Evolutionary conservation across 2,797 vertebrate species (phyloP).

Genomic region (Tinamus major): DNA sequence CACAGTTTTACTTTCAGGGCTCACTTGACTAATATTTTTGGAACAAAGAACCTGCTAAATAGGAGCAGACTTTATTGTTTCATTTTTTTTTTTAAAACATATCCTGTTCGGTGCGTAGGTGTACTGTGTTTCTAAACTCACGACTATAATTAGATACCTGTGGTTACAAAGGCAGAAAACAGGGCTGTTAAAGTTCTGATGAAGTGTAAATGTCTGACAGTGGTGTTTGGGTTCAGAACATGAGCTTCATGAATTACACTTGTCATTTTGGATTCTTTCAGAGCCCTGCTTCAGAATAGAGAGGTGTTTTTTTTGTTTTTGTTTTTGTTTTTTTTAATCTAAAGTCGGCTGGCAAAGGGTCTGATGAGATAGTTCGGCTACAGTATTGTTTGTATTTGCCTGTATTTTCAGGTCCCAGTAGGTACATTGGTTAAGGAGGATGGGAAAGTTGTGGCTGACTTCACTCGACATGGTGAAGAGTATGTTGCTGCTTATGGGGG

Average conservation of each 20-base stretch:
- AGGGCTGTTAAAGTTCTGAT: neutral
- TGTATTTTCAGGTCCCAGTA: constrained; percentile 86
- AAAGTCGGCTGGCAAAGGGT: neutral
- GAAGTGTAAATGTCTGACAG: neutral
- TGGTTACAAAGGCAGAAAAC: neutral
- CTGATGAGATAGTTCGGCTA: neutral
- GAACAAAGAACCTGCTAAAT: neutral
- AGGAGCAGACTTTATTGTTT: neutral
- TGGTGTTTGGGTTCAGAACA: neutral
- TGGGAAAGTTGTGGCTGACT: constrained; percentile 82
- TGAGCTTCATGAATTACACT: neutral
- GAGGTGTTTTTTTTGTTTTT: neutral
- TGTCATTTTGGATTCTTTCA: neutral
- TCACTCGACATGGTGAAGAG: constrained; percentile 84
- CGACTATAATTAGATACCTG: neutral
- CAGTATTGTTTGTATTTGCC: neutral
- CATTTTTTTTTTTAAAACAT: neutral
- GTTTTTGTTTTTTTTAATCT: neutral
- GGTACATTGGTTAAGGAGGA: constrained; percentile 93
- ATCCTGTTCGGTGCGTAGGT: neutral
- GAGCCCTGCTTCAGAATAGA: neutral
- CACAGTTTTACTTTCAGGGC: neutral
- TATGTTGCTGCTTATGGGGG: constrained; percentile 91
- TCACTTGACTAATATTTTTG: neutral
- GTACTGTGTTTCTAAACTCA: neutral